Conservation (phyloP, 1,140 invertebrate species). For the Apocrypta bakeri region DNA sequence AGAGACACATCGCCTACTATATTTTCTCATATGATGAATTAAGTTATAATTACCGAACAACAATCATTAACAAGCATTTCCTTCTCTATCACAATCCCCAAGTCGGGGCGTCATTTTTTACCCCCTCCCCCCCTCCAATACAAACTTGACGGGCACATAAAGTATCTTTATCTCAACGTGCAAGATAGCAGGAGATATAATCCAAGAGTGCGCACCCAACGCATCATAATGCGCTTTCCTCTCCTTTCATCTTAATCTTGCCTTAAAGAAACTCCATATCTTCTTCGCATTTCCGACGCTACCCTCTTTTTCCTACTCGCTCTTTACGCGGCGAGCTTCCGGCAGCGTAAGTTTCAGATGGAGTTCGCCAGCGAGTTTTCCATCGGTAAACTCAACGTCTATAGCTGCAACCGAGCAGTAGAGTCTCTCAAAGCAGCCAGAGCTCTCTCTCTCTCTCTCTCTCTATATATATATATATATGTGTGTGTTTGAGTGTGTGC, state of each 20-base stretch:
- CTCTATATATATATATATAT: too few species aligned
- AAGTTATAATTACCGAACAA: not conserved
- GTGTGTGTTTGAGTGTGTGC: too few species aligned
- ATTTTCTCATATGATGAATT: not conserved
- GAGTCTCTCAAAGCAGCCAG: not conserved
- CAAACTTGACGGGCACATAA: too few species aligned
- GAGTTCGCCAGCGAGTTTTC: slow-evolving; percentile 14
- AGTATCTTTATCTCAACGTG: not conserved
- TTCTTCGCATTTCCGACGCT: not conserved
- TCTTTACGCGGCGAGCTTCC: not conserved
- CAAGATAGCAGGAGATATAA: not conserved
- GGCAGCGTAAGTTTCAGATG: slow-evolving; percentile 10
- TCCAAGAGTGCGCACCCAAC: not conserved
- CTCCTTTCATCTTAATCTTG: slow-evolving; percentile 17
- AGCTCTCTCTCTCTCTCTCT: not conserved
- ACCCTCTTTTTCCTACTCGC: not conserved
- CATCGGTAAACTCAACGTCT: slow-evolving; percentile 11
- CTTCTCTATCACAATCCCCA: too few species aligned
- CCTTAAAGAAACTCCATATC: slow-evolving; percentile 21
- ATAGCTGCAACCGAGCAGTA: not conserved
- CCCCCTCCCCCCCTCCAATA: too few species aligned
- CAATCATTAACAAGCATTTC: not conserved
- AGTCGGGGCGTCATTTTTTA: too few species aligned
- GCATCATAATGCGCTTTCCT: not conserved
- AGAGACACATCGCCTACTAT: not conserved